Base-by-base conservation (phyloP, 1,140 invertebrate species). In the fruit fly (Drosophila melanogaster) region DNA sequence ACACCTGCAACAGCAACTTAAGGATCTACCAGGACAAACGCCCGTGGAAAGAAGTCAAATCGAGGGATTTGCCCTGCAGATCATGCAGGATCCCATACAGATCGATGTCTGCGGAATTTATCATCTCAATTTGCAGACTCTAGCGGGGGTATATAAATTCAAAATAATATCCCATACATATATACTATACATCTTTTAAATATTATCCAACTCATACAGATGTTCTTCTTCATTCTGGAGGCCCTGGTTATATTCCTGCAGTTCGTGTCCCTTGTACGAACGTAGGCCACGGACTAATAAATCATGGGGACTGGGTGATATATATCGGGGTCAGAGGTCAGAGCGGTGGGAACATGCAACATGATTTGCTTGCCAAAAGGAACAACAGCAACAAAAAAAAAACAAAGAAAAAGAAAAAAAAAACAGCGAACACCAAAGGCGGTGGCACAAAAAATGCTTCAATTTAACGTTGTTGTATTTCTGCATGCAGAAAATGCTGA, bases 211-310 rank as follows among this genome's bases (percentile, higher is more conserved):
- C 26, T 40, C 17, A 24, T 1, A 0, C 53, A 90, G 84, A 80
- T 90, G 65, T 84, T 84, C 26, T 51, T 90, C 30, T 90, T 90
- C n/a, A 84, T 89, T 4, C 19, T 89, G 17, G 72, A 89, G 12
- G 75, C 79, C 0, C 35, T 84, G 54, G 72, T 80, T n/a, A 75
- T 85, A 46, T 90, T 89, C 44, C 43, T 89, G 24, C 84, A 89
- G 35, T 89, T 89, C 40, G 61, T 84, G 12, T 57, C 51, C 1
- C 76, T 89, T 1, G 51, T 65, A 3, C 59, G 61, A 35, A 55
- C 66, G 1, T 55, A 70, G 58, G 19, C 6, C 50, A 38, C 38
- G 17, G 57, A 54, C 12, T 55, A 61, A 74, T 55, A 64, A 64
- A 74, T 74, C 49, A 72, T 51, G 17, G 8, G 35, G 53, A 10